Evolutionary conservation across 2,113 vertebrate genomes (phyloP).

Genomic region (Syngnathus scovelli): DNA sequence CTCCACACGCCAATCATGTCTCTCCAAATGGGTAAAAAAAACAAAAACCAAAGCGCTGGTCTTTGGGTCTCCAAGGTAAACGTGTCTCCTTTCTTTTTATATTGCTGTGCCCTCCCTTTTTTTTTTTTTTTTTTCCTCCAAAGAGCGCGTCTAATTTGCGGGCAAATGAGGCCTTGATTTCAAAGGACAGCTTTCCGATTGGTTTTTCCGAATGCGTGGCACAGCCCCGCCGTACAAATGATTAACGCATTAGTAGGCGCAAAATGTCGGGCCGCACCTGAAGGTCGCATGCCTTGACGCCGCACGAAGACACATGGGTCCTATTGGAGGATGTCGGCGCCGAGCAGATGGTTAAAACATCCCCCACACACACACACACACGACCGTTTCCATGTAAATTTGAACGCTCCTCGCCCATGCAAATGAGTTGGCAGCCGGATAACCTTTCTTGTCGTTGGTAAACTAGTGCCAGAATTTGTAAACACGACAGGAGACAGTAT

Average conservation of each 20-base stretch:
- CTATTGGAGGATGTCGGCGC: slow-evolving; percentile 73
- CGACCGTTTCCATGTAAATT: slow-evolving; percentile 80
- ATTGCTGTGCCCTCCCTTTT: slow-evolving; percentile 27
- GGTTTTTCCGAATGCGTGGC: slow-evolving; percentile 34
- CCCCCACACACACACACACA: slow-evolving; percentile 48
- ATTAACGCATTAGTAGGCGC: slow-evolving; percentile 22
- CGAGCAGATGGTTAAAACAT: slow-evolving; percentile 88
- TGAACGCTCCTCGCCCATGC: slow-evolving; percentile 78
- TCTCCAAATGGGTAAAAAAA: slow-evolving; percentile 87
- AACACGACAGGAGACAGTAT: not conserved
- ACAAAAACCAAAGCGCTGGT: slow-evolving; percentile 75
- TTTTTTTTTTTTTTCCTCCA: slow-evolving; percentile 43
- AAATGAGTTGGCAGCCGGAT: slow-evolving; percentile 72
- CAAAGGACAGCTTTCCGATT: slow-evolving; percentile 56
- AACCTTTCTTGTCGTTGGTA: slow-evolving; percentile 52
- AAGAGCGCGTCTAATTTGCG: slow-evolving; percentile 33
- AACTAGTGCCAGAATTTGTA: not conserved
- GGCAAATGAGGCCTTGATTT: slow-evolving; percentile 20
- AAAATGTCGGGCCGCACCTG: slow-evolving; percentile 7
- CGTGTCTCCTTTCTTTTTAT: slow-evolving; percentile 61
- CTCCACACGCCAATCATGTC: slow-evolving; percentile 89
- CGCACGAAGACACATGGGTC: slow-evolving; percentile 65
- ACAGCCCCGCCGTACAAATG: slow-evolving; percentile 8
- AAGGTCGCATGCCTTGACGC: slow-evolving; percentile 18
- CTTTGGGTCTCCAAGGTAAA: slow-evolving; percentile 86